Evolutionary conservation across 30 jellyfish, hydroid and myxozoan genomes (phyloP).

Genomic region (Rhopilema esculentum): DNA sequence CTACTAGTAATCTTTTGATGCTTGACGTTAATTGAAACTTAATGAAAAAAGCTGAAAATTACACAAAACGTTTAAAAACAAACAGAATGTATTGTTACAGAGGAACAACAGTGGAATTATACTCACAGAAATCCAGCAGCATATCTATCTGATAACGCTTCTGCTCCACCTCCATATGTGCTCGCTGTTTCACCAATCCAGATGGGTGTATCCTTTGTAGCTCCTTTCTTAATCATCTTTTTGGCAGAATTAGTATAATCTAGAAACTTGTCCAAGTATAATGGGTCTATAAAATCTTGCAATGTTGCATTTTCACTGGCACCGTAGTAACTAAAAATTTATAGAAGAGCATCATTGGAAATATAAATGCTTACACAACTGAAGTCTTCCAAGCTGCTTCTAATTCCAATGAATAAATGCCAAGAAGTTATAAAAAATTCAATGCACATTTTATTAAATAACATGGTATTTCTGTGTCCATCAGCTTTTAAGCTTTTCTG

Average conservation of each 20-base stretch:
- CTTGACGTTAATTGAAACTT: no score
- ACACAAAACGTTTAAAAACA: neutral
- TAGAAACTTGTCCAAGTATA: conserved; percentile 76
- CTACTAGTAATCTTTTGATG: no score
- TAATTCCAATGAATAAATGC: no score
- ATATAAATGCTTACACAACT: no score
- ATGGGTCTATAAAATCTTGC: conserved; percentile 69
- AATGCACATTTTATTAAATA: no score
- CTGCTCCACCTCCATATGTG: conserved; percentile 86
- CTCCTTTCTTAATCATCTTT: conserved; percentile 33
- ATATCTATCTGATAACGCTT: conserved; percentile 60
- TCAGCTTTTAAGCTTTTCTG: no score
- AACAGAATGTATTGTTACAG: no score
- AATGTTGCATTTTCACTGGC: conserved; percentile 76
- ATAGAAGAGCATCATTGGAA: no score
- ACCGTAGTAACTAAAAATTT: conserved; percentile 71
- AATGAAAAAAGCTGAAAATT: no score
- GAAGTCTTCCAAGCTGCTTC: no score
- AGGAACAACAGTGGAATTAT: neutral
- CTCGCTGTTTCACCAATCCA: conserved; percentile 95
- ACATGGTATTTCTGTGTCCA: no score
- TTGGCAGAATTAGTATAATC: conserved; percentile 42
- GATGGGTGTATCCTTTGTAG: conserved; percentile 60
- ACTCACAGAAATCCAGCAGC: conserved; percentile 88
- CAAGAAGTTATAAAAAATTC: no score